Evolutionary conservation across 2,113 vertebrate genomes (phyloP), one percentile per base, ranked within the genome.

Genomic region (Heliornis fulica): DNA sequence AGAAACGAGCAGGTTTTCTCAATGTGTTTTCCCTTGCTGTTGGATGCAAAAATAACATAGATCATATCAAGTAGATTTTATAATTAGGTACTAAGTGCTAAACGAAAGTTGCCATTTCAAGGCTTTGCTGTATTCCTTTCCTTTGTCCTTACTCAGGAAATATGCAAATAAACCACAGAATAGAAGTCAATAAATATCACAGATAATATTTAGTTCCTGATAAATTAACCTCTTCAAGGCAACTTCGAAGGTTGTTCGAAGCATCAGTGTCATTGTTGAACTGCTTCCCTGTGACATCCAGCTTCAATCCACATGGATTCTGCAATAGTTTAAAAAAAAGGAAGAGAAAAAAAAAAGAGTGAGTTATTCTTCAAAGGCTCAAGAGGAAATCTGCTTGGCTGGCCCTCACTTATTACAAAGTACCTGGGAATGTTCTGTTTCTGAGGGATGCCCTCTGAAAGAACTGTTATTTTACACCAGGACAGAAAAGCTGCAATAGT

Each of bases 161-260:
- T 78, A 75, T 80, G 87, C 21, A 56, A 83, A 83, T 38, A 92
- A 91, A 40, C 46, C 40, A 41, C 11, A 16, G 53, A 63, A 22
- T 72, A 20, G 82, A 87, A 96, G 57, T 87, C 81, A 46, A 57
- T 2, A 1, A 66, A 36, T 79, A 54, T 36, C 88, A 86, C 69
- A 91, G 97, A 72, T 91, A 71, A 83, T 76, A 84, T 89, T 91
- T 92, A 85, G 51, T 66, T 80, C 63, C 87, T 92, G 89, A 95
- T 93, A 86, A 96, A 95, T 96, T 93, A 96, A 95, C 94, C 63
- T 96, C 71, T 40, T 95, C 94, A 83, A 94, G 95, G 93, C 0
- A 0, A 25, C 94, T 93, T 63, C 89, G 93, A 96, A 97, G 94
- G 97, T 90, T 96, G 71, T 86, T 97, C 83, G 91, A 56, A 89